These are phyloP conservation scores for Epinotia bilunana DNA, from an alignment of 2,888 invertebrate species.

Conservation along the genomic window DNA sequence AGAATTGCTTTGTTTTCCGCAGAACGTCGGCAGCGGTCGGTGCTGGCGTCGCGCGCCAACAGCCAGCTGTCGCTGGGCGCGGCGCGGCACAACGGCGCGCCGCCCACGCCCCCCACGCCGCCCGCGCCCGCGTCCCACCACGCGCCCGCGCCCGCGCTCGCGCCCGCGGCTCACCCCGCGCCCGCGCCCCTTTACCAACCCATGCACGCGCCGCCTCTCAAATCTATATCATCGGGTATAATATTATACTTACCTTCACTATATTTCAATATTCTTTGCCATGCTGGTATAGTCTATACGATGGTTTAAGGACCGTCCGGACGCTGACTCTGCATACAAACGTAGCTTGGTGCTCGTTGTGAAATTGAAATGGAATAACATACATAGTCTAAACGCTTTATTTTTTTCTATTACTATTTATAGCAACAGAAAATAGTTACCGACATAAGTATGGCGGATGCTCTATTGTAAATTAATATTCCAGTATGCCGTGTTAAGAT, in stretches of 20 bases:
- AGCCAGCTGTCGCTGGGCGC: conserved; percentile 52
- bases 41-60: conserved; percentile 62
- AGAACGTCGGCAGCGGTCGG: conserved; percentile 72
- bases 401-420: too few relatives aligned
- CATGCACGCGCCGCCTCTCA: conserved; percentile 37
- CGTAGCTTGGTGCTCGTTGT: too few relatives aligned
- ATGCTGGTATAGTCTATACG: too few relatives aligned
- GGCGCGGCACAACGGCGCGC: conserved; percentile 61
- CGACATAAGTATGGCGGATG: too few relatives aligned
- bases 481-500: too few relatives aligned
- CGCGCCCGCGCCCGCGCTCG: conserved; percentile 46
- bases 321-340: too few relatives aligned
- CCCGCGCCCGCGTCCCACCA: conserved; percentile 40
- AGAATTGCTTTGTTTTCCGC: conserved; percentile 23
- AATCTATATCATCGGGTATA: conserved; percentile 52
- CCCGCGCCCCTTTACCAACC: conserved; percentile 51
- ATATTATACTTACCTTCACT: conserved; percentile 43
- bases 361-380: too few relatives aligned
- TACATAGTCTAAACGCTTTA: too few relatives aligned
- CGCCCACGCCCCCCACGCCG: conserved; percentile 55
- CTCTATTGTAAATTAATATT: too few relatives aligned
- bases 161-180: conserved; percentile 56
- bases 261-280: too few relatives aligned
- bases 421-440: too few relatives aligned
- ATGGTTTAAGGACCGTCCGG: too few relatives aligned